phyloP scores from a whole-genome alignment of 2,797 vertebrate genomes.

The Dendrocincla fuliginosa region DNA sequence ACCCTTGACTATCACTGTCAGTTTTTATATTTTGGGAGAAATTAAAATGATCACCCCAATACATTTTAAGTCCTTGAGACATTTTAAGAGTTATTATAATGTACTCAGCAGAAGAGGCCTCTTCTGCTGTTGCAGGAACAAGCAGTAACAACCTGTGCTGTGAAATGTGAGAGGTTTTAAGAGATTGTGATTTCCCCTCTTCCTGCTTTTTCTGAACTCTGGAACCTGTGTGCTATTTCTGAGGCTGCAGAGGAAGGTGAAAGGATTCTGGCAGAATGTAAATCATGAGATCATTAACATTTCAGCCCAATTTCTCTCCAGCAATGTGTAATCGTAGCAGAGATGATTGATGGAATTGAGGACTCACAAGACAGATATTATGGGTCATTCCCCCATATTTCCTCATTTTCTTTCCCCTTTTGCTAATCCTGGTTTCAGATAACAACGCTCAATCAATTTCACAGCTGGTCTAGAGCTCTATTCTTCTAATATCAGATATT shows the following conservation, averaged over 20 bases:
- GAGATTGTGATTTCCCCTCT: background rate
- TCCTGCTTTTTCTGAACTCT: background rate
- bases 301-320: conserved; percentile 44
- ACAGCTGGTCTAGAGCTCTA: background rate
- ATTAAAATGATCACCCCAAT: background rate
- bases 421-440: conserved; percentile 23
- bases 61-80: background rate
- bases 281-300: conserved; percentile 56
- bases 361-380: background rate
- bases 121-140: background rate
- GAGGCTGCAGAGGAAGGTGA: background rate
- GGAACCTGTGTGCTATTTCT: background rate
- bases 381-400: conserved; percentile 14
- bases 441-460: conserved; percentile 45
- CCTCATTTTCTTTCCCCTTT: conserved; percentile 46
- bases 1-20: accelerated
- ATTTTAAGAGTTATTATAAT: background rate
- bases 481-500: background rate
- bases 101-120: background rate
- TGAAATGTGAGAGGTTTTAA: background rate
- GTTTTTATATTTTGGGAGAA: background rate
- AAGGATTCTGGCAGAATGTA: conserved; percentile 45
- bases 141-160: background rate
- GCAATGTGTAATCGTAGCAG: conserved; percentile 8
- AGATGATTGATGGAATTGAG: conserved; percentile 11